Base-by-base conservation (phyloP, 2,797 vertebrate species). In the Oreochromis grahami region DNA sequence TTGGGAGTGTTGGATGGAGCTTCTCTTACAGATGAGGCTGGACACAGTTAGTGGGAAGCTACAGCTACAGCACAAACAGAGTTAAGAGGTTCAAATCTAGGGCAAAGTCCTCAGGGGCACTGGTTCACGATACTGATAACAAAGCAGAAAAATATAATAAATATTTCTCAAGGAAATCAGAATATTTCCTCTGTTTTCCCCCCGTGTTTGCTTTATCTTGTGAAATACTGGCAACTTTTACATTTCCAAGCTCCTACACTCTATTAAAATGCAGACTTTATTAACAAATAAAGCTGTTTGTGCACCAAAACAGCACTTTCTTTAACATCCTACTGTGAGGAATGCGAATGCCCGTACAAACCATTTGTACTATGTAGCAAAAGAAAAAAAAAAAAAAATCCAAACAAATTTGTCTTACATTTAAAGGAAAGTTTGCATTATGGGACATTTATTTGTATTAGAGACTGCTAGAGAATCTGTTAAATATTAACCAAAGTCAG, bases 1-100 rank as follows among this genome's bases (percentile, higher is more conserved):
- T 8, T 9, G 55, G 50, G 78, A 80, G 81, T 32, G 81, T 80
- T 82, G 63, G 81, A 84, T 43, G 56, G 83, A 45, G 26, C 11
- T 6, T 55, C 78, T 86, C 52, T 32, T 38, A 34, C 58, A 72
- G 72, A 85, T 21, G 55, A 88, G 76, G 58, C 76, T 29, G 45
- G 60, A 76, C 15, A 9, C 24, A 5, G 56, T 78, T 51, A 68
- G 77, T 45, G 32, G 84, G 11, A 78, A 41, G 43, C 53, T 68
- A 19, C 38, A 60, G 70, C 56, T 34, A 60, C 53, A 26, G 80
- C 26, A 21, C 3, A 29, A 63, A 38, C 11, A 29, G 56, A 79
- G 72, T 79, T 81, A 52, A 77, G 14, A 2, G 3, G 41, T 53
- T 86, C 60, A 81, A 53, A 82, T 81, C 8, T 14, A 70, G 50